phyloP scores from a whole-genome alignment of 1,140 invertebrate genomes.

The Agrilus planipennis region DNA sequence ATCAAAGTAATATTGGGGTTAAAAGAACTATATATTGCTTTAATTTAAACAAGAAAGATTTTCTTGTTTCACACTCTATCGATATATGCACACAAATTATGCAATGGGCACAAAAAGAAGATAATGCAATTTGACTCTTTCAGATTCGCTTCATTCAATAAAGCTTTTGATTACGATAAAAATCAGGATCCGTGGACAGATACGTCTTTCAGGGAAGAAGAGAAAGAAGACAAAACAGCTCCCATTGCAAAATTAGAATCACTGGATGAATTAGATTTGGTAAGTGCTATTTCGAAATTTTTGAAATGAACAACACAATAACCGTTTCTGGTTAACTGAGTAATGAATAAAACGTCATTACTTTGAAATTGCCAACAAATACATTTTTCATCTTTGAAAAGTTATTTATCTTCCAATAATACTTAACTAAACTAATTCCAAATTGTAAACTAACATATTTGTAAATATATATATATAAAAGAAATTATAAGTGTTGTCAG shows the following conservation, averaged over 20 bases:
- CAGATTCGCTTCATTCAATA: conserved; percentile 33
- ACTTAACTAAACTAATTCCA: neutral
- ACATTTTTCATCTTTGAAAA: neutral
- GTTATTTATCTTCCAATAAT: neutral
- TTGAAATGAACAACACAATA: too few species aligned
- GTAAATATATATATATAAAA: neutral
- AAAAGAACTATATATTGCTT: too few species aligned
- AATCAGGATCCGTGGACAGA: conserved; percentile 24
- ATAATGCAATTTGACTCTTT: too few species aligned
- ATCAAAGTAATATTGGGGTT: too few species aligned
- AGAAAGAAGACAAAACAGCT: conserved; percentile 33
- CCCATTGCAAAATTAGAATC: conserved; percentile 54
- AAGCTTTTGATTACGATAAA: conserved; percentile 31
- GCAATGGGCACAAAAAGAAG: too few species aligned
- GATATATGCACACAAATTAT: too few species aligned
- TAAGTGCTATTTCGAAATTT: conserved; percentile 12
- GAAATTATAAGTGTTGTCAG: too few species aligned
- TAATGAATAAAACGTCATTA: neutral
- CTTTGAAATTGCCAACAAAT: neutral
- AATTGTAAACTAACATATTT: conserved; percentile 2
- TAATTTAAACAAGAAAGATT: too few species aligned
- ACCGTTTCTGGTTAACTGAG: neutral
- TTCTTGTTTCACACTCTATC: too few species aligned
- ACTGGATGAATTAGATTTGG: conserved; percentile 49
- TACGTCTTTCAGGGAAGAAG: conserved; percentile 20